Evolutionary conservation across 92 coral and sea anemone genomes (phyloP).

Genomic region (Parazoanthus swiftii): DNA sequence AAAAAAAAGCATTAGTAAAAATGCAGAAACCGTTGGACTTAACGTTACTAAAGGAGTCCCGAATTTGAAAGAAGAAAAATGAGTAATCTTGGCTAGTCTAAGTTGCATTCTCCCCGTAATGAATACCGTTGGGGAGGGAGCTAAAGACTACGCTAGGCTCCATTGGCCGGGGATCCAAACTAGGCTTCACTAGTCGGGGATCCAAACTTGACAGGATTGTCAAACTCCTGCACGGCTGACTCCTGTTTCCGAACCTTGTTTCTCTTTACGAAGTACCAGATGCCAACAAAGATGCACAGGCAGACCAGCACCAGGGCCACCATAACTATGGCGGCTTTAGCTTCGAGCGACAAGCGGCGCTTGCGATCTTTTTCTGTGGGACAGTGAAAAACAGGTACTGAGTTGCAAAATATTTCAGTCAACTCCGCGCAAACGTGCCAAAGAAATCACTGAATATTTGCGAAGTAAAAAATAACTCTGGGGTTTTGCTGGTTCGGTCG

Average conservation of each 20-base stretch:
- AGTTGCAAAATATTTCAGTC: not conserved
- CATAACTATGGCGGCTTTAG: constrained; percentile 24
- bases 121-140: not conserved
- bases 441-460: not conserved
- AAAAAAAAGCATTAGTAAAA: too few species aligned
- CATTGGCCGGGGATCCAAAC: not conserved
- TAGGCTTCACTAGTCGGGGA: not conserved
- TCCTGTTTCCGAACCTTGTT: not conserved
- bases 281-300: constrained; percentile 11
- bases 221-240: not conserved
- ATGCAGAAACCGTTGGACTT: too few species aligned
- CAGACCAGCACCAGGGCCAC: constrained; percentile 13
- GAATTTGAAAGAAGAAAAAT: not conserved
- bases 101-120: not conserved
- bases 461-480: too few species aligned
- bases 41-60: not conserved
- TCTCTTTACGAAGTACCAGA: constrained; percentile 18
- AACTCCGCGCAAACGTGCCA: not conserved
- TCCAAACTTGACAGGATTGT: constrained; percentile 38
- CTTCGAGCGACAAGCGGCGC: constrained; percentile 5
- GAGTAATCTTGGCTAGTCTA: not conserved
- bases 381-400: not conserved
- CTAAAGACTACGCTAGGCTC: not conserved
- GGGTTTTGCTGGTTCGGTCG: too few species aligned
- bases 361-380: not conserved